phyloP scores from a whole-genome alignment of 2,113 vertebrate species.

The Dipodomys merriami region DNA sequence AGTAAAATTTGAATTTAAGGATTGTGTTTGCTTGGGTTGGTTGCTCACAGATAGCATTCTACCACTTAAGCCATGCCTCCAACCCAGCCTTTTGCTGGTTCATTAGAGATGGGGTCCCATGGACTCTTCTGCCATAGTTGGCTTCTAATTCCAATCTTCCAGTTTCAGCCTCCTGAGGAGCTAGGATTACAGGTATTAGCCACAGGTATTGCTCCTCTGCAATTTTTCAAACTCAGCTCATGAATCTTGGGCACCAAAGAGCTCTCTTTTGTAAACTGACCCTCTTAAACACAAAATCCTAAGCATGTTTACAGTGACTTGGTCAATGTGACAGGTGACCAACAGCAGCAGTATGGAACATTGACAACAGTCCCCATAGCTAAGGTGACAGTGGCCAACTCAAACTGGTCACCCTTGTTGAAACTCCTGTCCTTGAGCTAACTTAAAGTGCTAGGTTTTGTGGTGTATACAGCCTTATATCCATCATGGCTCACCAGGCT shows the following conservation, averaged over 20 bases:
- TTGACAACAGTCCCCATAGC: not conserved
- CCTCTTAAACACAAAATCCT: not conserved
- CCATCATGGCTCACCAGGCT: not conserved
- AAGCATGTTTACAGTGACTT: not conserved
- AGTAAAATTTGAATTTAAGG: too few species aligned
- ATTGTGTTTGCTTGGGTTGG: too few species aligned
- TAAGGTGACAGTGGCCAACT: not conserved
- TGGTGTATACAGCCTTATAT: accelerated
- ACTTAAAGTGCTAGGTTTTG: not conserved
- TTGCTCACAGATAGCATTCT: too few species aligned
- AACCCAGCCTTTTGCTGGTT: too few species aligned
- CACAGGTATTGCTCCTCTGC: too few species aligned
- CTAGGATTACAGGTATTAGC: too few species aligned
- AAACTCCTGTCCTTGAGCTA: not conserved
- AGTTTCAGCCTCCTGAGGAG: too few species aligned
- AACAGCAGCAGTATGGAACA: accelerated
- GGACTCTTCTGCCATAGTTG: too few species aligned
- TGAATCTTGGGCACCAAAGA: not conserved
- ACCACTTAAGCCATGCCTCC: too few species aligned
- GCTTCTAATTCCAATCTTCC: too few species aligned
- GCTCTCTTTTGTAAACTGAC: not conserved
- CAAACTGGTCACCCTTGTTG: not conserved
- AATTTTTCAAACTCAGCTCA: not conserved
- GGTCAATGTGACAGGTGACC: not conserved
- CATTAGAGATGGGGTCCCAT: too few species aligned